Evolutionary conservation across 2,888 invertebrate species (phyloP).

Genomic region (Dione juno): DNA sequence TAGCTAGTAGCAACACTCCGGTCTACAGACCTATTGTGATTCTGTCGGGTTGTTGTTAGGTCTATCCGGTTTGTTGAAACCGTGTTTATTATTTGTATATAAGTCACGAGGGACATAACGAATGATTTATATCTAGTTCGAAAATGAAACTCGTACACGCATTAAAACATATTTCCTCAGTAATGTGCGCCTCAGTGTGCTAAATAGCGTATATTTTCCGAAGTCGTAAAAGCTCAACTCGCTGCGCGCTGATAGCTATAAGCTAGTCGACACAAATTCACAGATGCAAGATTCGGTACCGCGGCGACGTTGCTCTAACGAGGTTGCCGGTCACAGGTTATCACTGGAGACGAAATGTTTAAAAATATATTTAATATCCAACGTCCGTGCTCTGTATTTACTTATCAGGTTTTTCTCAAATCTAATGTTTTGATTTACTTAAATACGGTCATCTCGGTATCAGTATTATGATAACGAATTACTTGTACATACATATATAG

Average conservation of each 20-base stretch:
- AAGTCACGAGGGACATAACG: neutral
- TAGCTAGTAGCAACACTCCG: no score
- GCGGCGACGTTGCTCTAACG: constrained; percentile 44
- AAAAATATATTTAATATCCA: constrained; percentile 53
- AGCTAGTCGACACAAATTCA: constrained; percentile 54
- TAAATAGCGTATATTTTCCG: constrained; percentile 32
- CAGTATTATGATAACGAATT: neutral
- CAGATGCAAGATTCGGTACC: constrained; percentile 45
- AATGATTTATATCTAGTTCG: neutral
- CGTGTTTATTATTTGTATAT: no score
- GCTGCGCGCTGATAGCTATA: neutral
- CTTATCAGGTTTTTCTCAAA: constrained; percentile 7
- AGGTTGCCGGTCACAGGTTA: constrained; percentile 58
- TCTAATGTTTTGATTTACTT: constrained; percentile 15
- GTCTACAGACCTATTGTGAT: no score
- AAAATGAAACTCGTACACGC: neutral
- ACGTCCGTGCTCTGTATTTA: neutral
- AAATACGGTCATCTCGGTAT: constrained; percentile 7
- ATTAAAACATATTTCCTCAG: neutral
- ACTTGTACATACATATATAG: neutral
- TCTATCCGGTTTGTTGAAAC: no score
- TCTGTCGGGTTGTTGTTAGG: no score
- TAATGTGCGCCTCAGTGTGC: neutral
- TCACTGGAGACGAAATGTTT: constrained; percentile 61
- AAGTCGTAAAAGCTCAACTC: constrained; percentile 50